A percentile compares a stretch with the other conserved stretches of the same genome.
Conservation (phyloP, 2,888 invertebrate species). For the Dynastes tityus region DNA sequence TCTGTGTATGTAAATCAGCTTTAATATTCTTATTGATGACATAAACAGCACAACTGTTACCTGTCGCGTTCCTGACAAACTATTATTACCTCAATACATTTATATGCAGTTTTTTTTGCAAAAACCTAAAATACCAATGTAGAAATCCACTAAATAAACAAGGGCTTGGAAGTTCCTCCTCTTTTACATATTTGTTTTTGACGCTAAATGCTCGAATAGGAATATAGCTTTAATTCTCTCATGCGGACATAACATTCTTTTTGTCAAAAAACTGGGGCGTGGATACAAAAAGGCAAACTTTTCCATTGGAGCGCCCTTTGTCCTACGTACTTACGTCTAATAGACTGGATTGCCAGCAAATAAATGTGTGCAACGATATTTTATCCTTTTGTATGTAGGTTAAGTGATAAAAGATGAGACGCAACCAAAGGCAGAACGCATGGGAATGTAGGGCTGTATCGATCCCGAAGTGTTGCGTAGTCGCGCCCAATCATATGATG, state of each 20-base stretch:
- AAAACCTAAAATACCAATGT: too few species aligned
- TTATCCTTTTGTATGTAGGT: conserved; percentile 38
- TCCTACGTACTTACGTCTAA: background rate
- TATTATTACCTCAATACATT: too few species aligned
- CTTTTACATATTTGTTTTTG: background rate
- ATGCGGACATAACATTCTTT: conserved; percentile 1
- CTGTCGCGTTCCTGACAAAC: too few species aligned
- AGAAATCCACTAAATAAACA: too few species aligned
- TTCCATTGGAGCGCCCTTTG: background rate
- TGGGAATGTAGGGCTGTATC: conserved; percentile 46
- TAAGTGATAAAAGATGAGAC: conserved; percentile 46
- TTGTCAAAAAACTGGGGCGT: conserved; percentile 6
- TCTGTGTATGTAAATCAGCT: too few species aligned
- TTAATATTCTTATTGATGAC: too few species aligned
- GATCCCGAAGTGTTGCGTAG: conserved; percentile 42
- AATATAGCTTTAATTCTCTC: conserved; percentile 16
- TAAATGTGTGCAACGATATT: conserved; percentile 18
- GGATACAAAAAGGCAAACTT: conserved; percentile 20
- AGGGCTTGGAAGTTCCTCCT: background rate
- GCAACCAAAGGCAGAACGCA: conserved; percentile 44
- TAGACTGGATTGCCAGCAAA: conserved; percentile 7
- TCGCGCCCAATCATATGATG: conserved; percentile 45
- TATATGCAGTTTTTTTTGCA: too few species aligned
- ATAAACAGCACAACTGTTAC: too few species aligned
- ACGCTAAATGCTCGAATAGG: background rate